Base-by-base conservation (phyloP, 2,797 vertebrate species). In the Pelodytes ibericus region DNA sequence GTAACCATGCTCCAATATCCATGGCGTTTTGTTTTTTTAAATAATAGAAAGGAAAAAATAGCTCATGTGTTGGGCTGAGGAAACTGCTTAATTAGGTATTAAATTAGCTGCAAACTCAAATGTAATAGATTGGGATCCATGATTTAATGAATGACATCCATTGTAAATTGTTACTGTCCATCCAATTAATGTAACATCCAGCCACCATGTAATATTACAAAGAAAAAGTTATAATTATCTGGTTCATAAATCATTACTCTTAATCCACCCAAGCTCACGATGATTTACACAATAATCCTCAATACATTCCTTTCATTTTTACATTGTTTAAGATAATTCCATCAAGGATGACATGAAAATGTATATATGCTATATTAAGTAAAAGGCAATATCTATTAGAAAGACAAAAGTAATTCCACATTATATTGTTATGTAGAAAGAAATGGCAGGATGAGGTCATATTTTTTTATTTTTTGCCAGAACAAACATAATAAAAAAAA, bases 51-150 rank as follows among this genome's bases (percentile, higher is more conserved):
- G 49, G 49, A 11, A 53, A 53, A 44, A 20, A 6, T 53, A 53
- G 49, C 49, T 20, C n/a, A 16, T 53, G 49, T 24, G 22, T 22
- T 4, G 20, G 49, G 49, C 49, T 20, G 49, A 53, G 20, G 20
- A 53, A 47, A 20, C 49, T 5, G n/a, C 49, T 53, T 53, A 53
- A 53, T 53, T 53, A 22, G 49, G 49, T 53, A 53, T 53, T 20
- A 53, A 53, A 53, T 53, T 53, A 53, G 18, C 11, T 20, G n/a
- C 20, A 53, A 16, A 53, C 16, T 53, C n/a, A 53, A 53, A 53
- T 53, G 11, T 1, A 53, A 53, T 53, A 53, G 49, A 53, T 53
- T 6, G 3, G 49, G 49, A 53, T 20, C n/a, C 49, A 53, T 53
- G 20, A 6, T 8, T 20, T 53, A 53, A 53, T 53, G 49, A 6